Conservation (phyloP, 2,113 vertebrate genomes). For the Syrmaticus mikado region DNA sequence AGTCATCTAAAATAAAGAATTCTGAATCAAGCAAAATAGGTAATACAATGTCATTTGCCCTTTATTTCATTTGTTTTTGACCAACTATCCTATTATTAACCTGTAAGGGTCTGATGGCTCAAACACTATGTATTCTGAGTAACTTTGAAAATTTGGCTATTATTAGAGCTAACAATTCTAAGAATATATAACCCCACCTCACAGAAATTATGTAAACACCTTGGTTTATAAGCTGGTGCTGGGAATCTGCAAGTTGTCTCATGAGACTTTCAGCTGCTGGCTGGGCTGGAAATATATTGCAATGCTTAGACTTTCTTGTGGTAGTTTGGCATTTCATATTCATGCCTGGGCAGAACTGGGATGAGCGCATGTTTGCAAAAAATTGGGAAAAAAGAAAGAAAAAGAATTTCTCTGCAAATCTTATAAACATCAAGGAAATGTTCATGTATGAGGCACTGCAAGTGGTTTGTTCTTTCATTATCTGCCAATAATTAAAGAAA, state of each 20-base stretch:
- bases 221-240: slow-evolving; percentile 25
- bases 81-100: background rate
- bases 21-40: background rate
- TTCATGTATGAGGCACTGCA: background rate
- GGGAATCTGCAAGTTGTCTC: background rate
- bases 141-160: background rate
- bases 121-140: background rate
- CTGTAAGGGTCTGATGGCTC: background rate
- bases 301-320: slow-evolving; percentile 41
- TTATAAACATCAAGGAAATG: slow-evolving; percentile 30
- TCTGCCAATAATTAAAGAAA: background rate
- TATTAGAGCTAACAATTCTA: background rate
- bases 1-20: background rate
- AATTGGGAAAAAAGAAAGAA: background rate
- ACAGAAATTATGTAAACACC: slow-evolving; percentile 8
- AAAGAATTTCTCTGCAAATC: background rate
- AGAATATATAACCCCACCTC: background rate
- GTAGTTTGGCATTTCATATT: slow-evolving; percentile 18
- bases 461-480: slow-evolving; percentile 37
- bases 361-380: background rate
- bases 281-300: background rate
- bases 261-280: background rate
- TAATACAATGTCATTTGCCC: background rate
- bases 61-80: background rate
- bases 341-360: slow-evolving; percentile 26